Conservation (phyloP, 1,140 invertebrate genomes). For the Bursaphelenchus mucronatus region DNA sequence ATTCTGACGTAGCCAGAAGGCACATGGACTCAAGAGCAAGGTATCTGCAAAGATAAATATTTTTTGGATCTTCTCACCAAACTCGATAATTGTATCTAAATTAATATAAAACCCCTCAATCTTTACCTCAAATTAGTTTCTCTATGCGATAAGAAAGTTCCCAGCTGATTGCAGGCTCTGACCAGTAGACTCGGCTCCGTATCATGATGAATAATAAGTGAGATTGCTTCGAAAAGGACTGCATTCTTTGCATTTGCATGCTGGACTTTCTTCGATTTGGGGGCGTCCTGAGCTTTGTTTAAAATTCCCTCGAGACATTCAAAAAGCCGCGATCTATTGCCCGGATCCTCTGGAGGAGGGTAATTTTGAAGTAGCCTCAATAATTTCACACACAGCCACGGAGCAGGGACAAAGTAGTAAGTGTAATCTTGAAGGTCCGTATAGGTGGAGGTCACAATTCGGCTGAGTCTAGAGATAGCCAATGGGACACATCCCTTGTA, state of each 20-base stretch:
- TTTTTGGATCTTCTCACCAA: neutral
- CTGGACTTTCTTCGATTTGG: constrained; percentile 99
- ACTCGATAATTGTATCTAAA: constrained; percentile 24
- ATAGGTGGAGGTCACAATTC: constrained; percentile 63
- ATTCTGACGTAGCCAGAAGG: constrained; percentile 94
- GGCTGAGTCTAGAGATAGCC: constrained; percentile 88
- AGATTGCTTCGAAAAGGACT: constrained; percentile 95
- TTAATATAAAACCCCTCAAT: constrained; percentile 27
- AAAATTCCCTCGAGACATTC: constrained; percentile 99
- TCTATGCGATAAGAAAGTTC: constrained; percentile 93
- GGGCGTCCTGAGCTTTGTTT: constrained; percentile 98
- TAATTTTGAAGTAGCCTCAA: constrained; percentile 94
- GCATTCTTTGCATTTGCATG: constrained; percentile 99
- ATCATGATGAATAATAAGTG: constrained; percentile 98
- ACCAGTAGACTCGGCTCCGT: constrained; percentile 93
- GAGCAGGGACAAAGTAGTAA: constrained; percentile 99
- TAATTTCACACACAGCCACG: constrained; percentile 97
- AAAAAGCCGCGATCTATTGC: constrained; percentile 76
- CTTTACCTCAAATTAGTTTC: constrained; percentile 86
- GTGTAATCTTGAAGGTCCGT: constrained; percentile 80
- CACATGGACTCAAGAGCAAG: constrained; percentile 99
- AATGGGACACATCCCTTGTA: constrained; percentile 98
- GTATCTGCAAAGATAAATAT: constrained; percentile 66
- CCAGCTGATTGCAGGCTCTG: constrained; percentile 94
- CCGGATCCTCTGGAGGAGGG: constrained; percentile 72